Conservation (phyloP, 2,797 vertebrate species). For the Sibirionetta formosa region DNA sequence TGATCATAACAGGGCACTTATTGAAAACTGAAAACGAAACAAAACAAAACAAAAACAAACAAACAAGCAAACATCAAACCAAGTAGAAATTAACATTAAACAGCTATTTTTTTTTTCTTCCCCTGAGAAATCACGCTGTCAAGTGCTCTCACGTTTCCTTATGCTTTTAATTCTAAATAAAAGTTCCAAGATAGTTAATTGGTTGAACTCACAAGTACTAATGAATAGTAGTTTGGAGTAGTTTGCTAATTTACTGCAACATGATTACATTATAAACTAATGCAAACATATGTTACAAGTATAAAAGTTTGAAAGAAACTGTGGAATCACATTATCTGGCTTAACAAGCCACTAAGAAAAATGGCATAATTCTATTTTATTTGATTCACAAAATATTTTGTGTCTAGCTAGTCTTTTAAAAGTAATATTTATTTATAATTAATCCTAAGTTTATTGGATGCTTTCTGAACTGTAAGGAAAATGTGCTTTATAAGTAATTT, state of each 20-base stretch:
- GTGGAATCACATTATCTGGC: background rate
- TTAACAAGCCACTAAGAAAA: background rate
- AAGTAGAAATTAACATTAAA: slow-evolving; percentile 38
- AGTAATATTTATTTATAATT: background rate
- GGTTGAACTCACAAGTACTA: background rate
- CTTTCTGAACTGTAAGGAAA: background rate
- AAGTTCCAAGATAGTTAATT: background rate
- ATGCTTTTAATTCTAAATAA: slow-evolving; percentile 6
- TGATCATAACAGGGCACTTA: slow-evolving; percentile 11
- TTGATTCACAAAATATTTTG: background rate
- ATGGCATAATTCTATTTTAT: background rate
- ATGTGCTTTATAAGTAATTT: background rate
- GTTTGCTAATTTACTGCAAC: background rate
- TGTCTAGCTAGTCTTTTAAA: background rate
- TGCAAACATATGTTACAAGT: background rate
- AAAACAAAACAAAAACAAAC: no score
- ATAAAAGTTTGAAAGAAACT: background rate
- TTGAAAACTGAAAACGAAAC: background rate
- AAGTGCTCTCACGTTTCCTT: slow-evolving; percentile 4
- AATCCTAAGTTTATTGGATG: background rate
- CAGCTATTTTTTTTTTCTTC: background rate
- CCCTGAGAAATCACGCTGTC: slow-evolving; percentile 43
- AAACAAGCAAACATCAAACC: background rate
- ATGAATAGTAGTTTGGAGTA: background rate
- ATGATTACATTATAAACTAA: background rate